These are phyloP conservation scores for Hephaestus fuliginosus DNA, from an alignment of 2,797 vertebrate genomes.

Conservation along the genomic window DNA sequence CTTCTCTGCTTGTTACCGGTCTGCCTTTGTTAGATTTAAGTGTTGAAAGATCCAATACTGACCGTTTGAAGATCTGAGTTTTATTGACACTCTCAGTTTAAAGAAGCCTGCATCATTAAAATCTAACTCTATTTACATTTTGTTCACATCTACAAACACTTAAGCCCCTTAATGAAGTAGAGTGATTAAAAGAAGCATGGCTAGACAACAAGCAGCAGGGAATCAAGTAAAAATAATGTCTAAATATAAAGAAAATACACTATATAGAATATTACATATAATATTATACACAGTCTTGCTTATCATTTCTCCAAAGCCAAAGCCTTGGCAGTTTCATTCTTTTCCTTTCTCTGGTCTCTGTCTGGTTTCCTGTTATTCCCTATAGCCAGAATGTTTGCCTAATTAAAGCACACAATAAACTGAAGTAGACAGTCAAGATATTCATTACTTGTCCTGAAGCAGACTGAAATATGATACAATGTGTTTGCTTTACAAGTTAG, in stretches of 20 bases:
- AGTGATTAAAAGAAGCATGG: conserved; percentile 22
- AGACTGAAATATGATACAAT: conserved; percentile 7
- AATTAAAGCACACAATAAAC: conserved; percentile 38
- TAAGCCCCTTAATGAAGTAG: conserved; percentile 14
- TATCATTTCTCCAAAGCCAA: conserved; percentile 1
- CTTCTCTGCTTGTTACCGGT: conserved; percentile 42
- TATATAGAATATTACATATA: background rate
- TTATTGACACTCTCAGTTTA: conserved; percentile 15
- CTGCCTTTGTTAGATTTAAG: conserved; percentile 28
- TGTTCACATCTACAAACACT: conserved; percentile 34
- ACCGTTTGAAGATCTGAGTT: conserved; percentile 48
- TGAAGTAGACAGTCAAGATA: conserved; percentile 10
- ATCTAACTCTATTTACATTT: conserved; percentile 29
- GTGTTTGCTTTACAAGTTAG: conserved; percentile 15
- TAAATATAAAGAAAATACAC: background rate
- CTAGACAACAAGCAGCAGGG: conserved; percentile 14
- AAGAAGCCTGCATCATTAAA: conserved; percentile 48
- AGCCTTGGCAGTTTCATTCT: conserved; percentile 5
- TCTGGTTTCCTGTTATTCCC: conserved; percentile 25
- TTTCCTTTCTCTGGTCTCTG: background rate
- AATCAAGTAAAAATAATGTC: background rate
- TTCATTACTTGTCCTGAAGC: conserved; percentile 30
- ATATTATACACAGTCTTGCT: background rate
- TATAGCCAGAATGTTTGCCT: conserved; percentile 5
- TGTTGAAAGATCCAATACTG: conserved; percentile 44